A percentile compares a stretch with the other conserved stretches of the same genome.
Evolutionary conservation across 1,140 invertebrate genomes (phyloP).

Genomic region (Probaryconus sp.): DNA sequence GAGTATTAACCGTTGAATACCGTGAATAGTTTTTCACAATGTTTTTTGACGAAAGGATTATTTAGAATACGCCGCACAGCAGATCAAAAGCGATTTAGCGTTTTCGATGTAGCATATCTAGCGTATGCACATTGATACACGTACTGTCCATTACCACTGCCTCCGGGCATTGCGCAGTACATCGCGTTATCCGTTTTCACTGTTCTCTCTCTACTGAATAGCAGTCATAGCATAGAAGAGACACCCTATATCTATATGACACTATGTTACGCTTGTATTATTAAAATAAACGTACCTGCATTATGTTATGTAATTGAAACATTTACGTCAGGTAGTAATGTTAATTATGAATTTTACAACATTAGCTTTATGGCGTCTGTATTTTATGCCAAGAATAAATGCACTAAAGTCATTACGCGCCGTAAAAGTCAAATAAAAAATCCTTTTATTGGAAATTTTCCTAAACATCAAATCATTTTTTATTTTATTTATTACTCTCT

Average conservation of each 20-base stretch:
- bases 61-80: conserved; percentile 25
- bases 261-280: conserved; percentile 32
- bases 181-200: conserved; percentile 41
- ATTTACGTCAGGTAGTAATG: conserved; percentile 16
- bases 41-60: conserved; percentile 34
- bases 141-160: conserved; percentile 51
- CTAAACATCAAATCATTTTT: no score
- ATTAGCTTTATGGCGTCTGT: conserved; percentile 10
- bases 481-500: no score
- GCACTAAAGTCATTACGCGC: no score
- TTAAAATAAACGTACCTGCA: conserved; percentile 33
- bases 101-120: conserved; percentile 46
- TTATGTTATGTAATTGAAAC: conserved; percentile 34
- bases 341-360: conserved; percentile 23
- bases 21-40: no score
- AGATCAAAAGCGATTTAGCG: conserved; percentile 49
- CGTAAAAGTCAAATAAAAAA: no score
- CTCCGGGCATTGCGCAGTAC: conserved; percentile 36
- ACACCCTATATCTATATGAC: conserved; percentile 44
- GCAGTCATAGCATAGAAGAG: conserved; percentile 36
- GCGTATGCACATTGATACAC: conserved; percentile 58
- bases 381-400: no score
- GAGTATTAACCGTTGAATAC: no score
- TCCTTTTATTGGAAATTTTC: no score
- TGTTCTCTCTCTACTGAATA: conserved; percentile 31